Conservation (phyloP, 2,113 vertebrate species). For the Natator depressus region DNA sequence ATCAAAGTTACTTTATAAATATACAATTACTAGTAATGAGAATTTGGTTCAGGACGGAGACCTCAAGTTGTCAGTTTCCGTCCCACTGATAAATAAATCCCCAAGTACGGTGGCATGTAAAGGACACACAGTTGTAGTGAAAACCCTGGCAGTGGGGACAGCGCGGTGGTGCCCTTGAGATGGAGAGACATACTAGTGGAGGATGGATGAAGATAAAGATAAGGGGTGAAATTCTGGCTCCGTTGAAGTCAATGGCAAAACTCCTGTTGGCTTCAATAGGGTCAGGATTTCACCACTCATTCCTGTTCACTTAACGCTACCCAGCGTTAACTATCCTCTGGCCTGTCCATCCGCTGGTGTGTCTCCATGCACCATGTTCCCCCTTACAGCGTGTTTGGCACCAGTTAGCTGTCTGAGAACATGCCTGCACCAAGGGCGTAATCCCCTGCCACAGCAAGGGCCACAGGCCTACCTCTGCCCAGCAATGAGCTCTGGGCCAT, state of each 20-base stretch:
- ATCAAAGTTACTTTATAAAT: background rate
- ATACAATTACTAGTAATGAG: background rate
- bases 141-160: rapidly evolving
- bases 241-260: background rate
- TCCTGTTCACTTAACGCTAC: background rate
- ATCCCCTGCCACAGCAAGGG: background rate
- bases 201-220: background rate
- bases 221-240: background rate
- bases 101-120: rapidly evolving
- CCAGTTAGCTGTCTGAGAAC: background rate
- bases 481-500: background rate
- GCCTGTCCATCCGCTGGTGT: background rate
- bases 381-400: background rate
- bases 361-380: background rate
- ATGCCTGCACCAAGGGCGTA: background rate
- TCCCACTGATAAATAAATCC: rapidly evolving
- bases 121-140: rapidly evolving
- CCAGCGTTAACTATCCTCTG: background rate
- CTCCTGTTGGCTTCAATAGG: no score
- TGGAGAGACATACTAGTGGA: background rate
- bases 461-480: background rate
- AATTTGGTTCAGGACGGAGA: background rate
- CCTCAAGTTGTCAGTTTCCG: background rate
- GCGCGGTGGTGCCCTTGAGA: rapidly evolving
- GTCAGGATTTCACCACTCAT: background rate